A percentile compares a stretch with the other conserved stretches of the same genome.
phyloP scores from a whole-genome alignment of 2,797 vertebrate genomes.

The Enteromius trimaculatus region DNA sequence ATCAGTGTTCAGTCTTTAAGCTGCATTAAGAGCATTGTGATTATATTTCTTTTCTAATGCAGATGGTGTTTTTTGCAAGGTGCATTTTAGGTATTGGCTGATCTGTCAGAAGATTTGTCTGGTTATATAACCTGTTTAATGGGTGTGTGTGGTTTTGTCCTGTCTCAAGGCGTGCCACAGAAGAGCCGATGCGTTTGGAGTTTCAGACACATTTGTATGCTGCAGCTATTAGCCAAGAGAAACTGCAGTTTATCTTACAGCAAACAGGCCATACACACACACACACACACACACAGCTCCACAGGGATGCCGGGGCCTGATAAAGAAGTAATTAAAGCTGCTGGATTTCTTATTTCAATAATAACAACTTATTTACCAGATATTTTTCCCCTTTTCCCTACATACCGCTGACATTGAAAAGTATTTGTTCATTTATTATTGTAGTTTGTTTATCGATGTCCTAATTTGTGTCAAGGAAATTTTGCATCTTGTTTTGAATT shows the following conservation, averaged over 20 bases:
- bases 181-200: constrained; percentile 17
- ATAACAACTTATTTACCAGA: constrained; percentile 58
- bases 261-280: constrained; percentile 40
- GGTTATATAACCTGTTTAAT: constrained; percentile 6
- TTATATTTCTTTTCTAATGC: constrained; percentile 28
- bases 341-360: constrained; percentile 59
- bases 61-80: background rate
- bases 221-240: constrained; percentile 54
- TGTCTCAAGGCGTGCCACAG: constrained; percentile 34
- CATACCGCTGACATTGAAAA: constrained; percentile 50
- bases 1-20: background rate
- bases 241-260: constrained; percentile 55
- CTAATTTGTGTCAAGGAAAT: constrained; percentile 42
- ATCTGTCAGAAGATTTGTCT: background rate
- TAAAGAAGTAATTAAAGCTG: constrained; percentile 68
- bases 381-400: constrained; percentile 10
- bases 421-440: constrained; percentile 19
- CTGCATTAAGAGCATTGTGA: background rate
- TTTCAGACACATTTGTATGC: constrained; percentile 24
- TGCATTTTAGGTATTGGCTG: background rate
- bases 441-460: constrained; percentile 24
- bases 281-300: constrained; percentile 14
- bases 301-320: constrained; percentile 60
- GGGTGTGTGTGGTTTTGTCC: constrained; percentile 18
- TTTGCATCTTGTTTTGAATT: constrained; percentile 21